Evolutionary conservation across 92 coral and sea anemone genomes (phyloP), one percentile per base, ranked within the genome.

Genomic region (Paragorgia papillata): DNA sequence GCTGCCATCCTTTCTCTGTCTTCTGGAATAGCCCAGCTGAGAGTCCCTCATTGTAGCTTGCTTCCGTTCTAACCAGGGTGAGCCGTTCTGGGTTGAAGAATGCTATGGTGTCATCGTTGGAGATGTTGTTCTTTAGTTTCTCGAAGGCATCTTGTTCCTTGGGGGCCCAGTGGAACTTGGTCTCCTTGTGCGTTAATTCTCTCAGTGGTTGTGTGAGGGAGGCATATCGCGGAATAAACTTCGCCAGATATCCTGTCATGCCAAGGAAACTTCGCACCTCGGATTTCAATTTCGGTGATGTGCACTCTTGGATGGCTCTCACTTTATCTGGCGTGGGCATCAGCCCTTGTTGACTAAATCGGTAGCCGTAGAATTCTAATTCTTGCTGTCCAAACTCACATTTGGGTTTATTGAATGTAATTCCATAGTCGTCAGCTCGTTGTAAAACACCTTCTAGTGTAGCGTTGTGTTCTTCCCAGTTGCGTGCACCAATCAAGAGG

Each of bases 41-140:
- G 0, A 84, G 82, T 7, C 90, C 90, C 79, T 88, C 85, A 31
- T 88, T 85, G 81, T 81, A 88, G 64, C 89, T 85, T 25, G 85
- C 87, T 55, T 88, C 87, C 3, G 82, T 83, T 74, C 89, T 57
- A n/a, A 85, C 73, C 85, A 85, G 81, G 50, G 76, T 79, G 18
- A 81, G 89, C 28, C 35, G 44, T 39, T 68, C 61, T 21, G 92
- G 85, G 43, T 87, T 49, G 79, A 85, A 80, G 78, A 73, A 85
- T 25, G 88, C 89, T 24, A 87, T 84, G 1, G 83, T 79, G 41
- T 75, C 61, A 0, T 83, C 56, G 62, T 48, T 80, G 22, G 83
- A 56, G 21, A 80, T 56, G 57, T 50, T 55, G 41, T 59, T 31
- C 41, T 57, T 80, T 12, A 68, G 60, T 69, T 68, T 57, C 79